Percentiles rank a stretch among this genome's conserved stretches.
phyloP scores from a whole-genome alignment of 2,888 invertebrate species.

The Orgyia antiqua region DNA sequence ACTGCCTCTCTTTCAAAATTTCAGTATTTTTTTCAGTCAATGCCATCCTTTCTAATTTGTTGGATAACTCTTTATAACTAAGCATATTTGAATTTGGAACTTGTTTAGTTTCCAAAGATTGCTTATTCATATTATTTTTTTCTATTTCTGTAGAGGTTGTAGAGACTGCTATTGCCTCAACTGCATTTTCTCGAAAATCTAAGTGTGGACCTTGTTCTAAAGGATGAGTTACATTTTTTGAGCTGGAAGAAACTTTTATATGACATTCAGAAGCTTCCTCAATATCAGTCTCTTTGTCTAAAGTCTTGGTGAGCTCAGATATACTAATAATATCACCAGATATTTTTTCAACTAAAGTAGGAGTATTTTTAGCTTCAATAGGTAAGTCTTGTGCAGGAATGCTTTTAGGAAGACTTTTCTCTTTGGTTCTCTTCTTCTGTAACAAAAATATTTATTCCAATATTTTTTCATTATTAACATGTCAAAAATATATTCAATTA shows the following conservation, averaged over 20 bases:
- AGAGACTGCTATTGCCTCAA: background rate
- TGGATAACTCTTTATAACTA: constrained; percentile 31
- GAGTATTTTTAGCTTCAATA: constrained; percentile 5
- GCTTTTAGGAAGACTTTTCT: constrained; percentile 23
- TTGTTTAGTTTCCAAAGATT: background rate
- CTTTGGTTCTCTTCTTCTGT: constrained; percentile 61
- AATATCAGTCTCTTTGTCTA: too few relatives aligned
- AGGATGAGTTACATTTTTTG: too few relatives aligned
- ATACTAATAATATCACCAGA: background rate
- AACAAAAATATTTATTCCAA: constrained; percentile 16
- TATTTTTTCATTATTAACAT: too few relatives aligned
- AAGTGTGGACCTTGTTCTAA: too few relatives aligned
- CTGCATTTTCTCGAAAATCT: background rate
- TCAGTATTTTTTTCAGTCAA: constrained; percentile 17
- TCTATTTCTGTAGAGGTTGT: too few relatives aligned
- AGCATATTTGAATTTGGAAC: constrained; percentile 4
- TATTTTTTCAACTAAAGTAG: constrained; percentile 9
- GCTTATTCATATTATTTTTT: too few relatives aligned
- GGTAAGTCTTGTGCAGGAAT: constrained; percentile 6
- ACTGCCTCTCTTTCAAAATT: constrained; percentile 18
- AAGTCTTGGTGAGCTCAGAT: background rate
- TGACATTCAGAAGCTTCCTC: too few relatives aligned
- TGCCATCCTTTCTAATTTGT: constrained; percentile 28
- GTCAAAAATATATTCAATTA: background rate
- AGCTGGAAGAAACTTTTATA: too few relatives aligned